These are phyloP conservation scores for Micoletzkya japonica DNA, from an alignment of 2,888 invertebrate species.

Conservation along the genomic window DNA sequence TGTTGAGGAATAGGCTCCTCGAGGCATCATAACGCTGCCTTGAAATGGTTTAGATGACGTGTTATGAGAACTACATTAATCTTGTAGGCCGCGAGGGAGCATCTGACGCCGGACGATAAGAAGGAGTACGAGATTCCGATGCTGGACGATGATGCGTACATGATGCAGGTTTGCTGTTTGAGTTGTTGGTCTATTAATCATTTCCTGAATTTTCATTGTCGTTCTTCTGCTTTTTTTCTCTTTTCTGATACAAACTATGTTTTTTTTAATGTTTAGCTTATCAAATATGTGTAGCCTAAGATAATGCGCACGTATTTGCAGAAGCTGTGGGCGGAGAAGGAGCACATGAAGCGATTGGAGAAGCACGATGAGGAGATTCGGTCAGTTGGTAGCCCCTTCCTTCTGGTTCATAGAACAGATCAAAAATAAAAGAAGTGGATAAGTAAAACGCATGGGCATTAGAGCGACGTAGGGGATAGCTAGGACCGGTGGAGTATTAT, in stretches of 20 bases:
- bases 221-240: too few species aligned
- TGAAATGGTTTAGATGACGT: neutral
- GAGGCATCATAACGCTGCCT: neutral
- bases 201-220: neutral
- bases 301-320: conserved; percentile 27
- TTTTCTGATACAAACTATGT: neutral
- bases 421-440: too few species aligned
- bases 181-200: neutral
- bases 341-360: conserved; percentile 47
- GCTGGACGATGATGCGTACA: conserved; percentile 60
- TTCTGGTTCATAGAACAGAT: too few species aligned
- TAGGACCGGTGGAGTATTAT: too few species aligned
- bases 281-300: neutral
- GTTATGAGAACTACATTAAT: neutral
- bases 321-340: conserved; percentile 60
- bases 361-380: conserved; percentile 28
- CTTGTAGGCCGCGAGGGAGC: conserved; percentile 54
- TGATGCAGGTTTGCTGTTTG: conserved; percentile 42
- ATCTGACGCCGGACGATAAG: conserved; percentile 44
- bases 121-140: conserved; percentile 61
- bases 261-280: neutral
- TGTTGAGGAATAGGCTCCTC: too few species aligned
- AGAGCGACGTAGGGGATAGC: too few species aligned
- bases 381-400: neutral
- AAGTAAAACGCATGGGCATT: too few species aligned